phyloP scores from a whole-genome alignment of 1,140 invertebrate species.

The Bilobella aurantiaca region DNA sequence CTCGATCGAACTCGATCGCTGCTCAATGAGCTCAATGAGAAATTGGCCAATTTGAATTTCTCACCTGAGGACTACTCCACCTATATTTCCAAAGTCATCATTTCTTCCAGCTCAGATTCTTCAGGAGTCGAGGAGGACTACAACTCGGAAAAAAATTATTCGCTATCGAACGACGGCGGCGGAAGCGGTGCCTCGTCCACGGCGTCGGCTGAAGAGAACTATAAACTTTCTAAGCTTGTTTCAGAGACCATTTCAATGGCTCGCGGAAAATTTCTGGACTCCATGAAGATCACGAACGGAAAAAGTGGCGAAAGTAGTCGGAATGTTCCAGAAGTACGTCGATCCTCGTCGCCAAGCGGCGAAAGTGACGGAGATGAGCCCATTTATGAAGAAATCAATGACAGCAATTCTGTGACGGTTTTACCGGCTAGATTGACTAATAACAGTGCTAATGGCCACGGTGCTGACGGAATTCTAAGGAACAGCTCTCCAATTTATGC shows the following conservation, averaged over 20 bases:
- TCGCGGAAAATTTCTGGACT: constrained; percentile 32
- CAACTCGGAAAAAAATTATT: constrained; percentile 35
- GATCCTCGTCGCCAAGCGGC: background rate
- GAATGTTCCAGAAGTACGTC: too few relatives aligned
- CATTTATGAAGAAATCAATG: constrained; percentile 31
- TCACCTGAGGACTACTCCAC: constrained; percentile 20
- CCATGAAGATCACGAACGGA: constrained; percentile 25
- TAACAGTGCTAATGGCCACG: constrained; percentile 12
- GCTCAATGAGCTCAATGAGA: constrained; percentile 31
- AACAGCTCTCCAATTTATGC: constrained; percentile 28
- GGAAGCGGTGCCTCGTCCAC: background rate
- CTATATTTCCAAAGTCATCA: constrained; percentile 31
- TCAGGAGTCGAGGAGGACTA: constrained; percentile 35
- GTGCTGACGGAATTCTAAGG: background rate
- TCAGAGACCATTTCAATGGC: constrained; percentile 33
- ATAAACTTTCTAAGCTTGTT: constrained; percentile 24
- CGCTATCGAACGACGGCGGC: constrained; percentile 14
- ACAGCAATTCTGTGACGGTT: background rate
- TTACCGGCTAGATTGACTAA: background rate
- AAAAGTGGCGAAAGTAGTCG: background rate
- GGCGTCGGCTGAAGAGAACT: constrained; percentile 15
- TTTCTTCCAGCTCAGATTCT: constrained; percentile 26
- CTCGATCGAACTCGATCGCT: constrained; percentile 27
- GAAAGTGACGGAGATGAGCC: constrained; percentile 24
- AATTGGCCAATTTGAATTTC: constrained; percentile 28